Conservation (phyloP, 2,797 vertebrate species). For the Microchirus variegatus region DNA sequence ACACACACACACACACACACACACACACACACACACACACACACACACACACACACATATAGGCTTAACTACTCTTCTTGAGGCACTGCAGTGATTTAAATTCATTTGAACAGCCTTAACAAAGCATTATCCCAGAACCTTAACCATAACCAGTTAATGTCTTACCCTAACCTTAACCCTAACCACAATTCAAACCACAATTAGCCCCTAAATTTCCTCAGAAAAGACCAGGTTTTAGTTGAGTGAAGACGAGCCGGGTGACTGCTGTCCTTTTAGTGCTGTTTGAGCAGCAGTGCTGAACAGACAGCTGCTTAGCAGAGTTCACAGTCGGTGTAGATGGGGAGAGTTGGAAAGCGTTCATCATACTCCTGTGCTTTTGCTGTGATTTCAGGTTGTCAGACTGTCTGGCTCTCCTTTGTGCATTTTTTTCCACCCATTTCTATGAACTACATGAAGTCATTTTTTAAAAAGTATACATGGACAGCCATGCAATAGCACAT, state of each 20-base stretch:
- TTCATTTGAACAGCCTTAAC: too few species aligned
- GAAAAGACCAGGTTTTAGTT: not conserved
- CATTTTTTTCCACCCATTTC: not conserved
- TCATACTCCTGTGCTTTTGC: constrained; percentile 22
- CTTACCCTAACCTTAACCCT: too few species aligned
- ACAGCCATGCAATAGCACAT: not conserved
- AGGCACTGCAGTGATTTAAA: too few species aligned
- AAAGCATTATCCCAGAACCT: too few species aligned
- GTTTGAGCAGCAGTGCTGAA: constrained; percentile 29
- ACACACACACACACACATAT: too few species aligned
- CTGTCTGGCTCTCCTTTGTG: not conserved
- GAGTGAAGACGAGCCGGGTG: constrained; percentile 8
- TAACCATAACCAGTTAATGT: too few species aligned
- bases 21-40: too few species aligned
- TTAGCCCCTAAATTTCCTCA: too few species aligned
- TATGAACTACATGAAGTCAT: not conserved
- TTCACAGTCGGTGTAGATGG: constrained; percentile 28
- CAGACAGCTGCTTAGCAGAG: constrained; percentile 44
- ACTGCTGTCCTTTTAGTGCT: constrained; percentile 38
- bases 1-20: too few species aligned
- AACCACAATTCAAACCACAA: too few species aligned
- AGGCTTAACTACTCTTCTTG: too few species aligned
- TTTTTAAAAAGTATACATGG: not conserved
- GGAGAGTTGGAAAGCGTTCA: constrained; percentile 25
- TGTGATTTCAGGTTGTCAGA: constrained; percentile 27